Evolutionary conservation across 2,113 vertebrate genomes (phyloP).

Genomic region (Vidua macroura): DNA sequence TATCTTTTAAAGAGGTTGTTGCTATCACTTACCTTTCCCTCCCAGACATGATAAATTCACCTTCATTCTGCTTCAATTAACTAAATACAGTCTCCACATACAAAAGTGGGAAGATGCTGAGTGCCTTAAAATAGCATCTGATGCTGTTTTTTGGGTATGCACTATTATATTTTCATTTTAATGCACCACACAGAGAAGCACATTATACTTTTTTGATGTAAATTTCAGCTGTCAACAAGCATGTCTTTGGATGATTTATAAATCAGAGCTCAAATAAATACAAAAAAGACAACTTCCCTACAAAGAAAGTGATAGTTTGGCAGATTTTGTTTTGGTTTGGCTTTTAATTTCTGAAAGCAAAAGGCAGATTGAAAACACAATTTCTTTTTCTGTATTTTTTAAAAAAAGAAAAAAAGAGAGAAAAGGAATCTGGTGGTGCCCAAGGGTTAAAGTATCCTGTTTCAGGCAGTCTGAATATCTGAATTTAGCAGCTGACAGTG

Average conservation of each 20-base stretch:
- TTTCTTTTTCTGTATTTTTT: background rate
- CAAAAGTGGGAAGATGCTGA: background rate
- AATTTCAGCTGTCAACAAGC: background rate
- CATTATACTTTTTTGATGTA: background rate
- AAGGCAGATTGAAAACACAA: background rate
- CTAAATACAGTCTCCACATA: background rate
- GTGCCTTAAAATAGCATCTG: background rate
- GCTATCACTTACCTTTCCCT: background rate
- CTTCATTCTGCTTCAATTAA: background rate
- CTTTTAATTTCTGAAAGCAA: background rate
- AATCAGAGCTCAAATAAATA: background rate
- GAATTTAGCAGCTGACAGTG: slow-evolving; percentile 71
- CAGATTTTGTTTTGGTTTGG: background rate
- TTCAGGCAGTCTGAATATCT: slow-evolving; percentile 6
- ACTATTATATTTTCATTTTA: background rate
- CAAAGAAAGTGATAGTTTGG: background rate
- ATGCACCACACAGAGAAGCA: background rate
- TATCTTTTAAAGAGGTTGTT: background rate
- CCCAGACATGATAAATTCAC: background rate
- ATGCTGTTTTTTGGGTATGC: background rate
- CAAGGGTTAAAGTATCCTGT: slow-evolving; percentile 55
- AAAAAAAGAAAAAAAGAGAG: background rate
- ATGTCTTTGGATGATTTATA: background rate
- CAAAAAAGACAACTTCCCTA: background rate
- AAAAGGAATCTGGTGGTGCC: background rate